These are phyloP conservation scores for Sternarchorhynchus goeldii DNA, from an alignment of 2,797 vertebrate genomes.

Conservation along the genomic window DNA sequence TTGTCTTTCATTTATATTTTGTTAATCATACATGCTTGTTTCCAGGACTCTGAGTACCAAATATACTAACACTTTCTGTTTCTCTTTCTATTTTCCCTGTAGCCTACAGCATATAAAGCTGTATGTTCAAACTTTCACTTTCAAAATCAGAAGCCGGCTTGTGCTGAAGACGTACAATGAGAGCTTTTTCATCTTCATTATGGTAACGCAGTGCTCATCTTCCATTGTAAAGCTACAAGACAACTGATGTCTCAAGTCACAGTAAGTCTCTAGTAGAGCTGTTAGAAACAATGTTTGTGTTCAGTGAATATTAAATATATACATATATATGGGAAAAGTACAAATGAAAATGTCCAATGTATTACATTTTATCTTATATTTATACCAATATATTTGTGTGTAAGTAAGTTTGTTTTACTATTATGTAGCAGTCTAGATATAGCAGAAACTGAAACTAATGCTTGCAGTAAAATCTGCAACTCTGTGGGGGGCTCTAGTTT, in stretches of 20 bases:
- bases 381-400: background rate
- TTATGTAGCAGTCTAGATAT: background rate
- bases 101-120: background rate
- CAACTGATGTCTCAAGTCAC: too few relatives aligned
- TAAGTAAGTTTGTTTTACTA: background rate
- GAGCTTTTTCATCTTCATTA: background rate
- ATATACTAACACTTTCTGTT: conserved; percentile 26
- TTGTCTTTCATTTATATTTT: too few relatives aligned
- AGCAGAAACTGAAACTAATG: conserved; percentile 29
- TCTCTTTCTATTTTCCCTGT: conserved; percentile 9
- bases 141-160: conserved; percentile 3
- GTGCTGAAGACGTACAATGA: background rate
- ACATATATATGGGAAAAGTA: too few relatives aligned
- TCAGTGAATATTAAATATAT: background rate
- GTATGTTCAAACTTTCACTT: conserved; percentile 41
- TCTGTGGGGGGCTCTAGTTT: background rate
- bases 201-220: background rate
- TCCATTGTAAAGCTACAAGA: background rate
- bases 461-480: background rate
- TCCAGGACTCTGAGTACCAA: background rate
- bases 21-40: too few relatives aligned
- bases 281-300: background rate
- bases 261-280: background rate
- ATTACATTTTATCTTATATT: background rate
- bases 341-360: background rate